These are phyloP conservation scores for Cryptotis parvus DNA, from an alignment of 2,113 vertebrate genomes.

Conservation along the genomic window DNA sequence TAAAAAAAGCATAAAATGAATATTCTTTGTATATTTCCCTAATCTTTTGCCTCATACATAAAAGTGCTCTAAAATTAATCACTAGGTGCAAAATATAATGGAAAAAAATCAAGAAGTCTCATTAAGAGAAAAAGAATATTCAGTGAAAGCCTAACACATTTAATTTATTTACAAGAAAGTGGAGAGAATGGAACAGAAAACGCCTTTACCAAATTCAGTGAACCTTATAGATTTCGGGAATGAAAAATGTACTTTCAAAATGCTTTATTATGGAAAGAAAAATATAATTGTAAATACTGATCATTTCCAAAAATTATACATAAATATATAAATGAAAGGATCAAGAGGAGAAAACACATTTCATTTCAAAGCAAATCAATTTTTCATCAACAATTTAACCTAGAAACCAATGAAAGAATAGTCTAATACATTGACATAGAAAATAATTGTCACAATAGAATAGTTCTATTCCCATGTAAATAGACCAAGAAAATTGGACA, in stretches of 20 bases:
- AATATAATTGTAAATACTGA: background rate
- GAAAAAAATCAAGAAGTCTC: background rate
- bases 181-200: background rate
- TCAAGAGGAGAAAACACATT: background rate
- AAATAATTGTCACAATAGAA: background rate
- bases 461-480: background rate
- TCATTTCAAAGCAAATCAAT: background rate
- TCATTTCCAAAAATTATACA: too few species aligned
- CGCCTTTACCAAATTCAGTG: background rate
- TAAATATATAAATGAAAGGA: background rate
- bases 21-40: too few species aligned
- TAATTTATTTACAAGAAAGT: background rate
- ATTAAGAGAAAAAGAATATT: background rate
- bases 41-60: too few species aligned
- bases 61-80: too few species aligned
- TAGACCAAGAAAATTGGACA: background rate
- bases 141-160: background rate
- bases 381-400: background rate
- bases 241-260: background rate
- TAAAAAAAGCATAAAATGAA: too few species aligned
- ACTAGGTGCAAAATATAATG: too few species aligned
- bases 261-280: background rate
- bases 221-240: background rate
- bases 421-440: background rate
- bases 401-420: background rate